Conservation (phyloP, 2,797 vertebrate species). For the Hafferia zeledoni region DNA sequence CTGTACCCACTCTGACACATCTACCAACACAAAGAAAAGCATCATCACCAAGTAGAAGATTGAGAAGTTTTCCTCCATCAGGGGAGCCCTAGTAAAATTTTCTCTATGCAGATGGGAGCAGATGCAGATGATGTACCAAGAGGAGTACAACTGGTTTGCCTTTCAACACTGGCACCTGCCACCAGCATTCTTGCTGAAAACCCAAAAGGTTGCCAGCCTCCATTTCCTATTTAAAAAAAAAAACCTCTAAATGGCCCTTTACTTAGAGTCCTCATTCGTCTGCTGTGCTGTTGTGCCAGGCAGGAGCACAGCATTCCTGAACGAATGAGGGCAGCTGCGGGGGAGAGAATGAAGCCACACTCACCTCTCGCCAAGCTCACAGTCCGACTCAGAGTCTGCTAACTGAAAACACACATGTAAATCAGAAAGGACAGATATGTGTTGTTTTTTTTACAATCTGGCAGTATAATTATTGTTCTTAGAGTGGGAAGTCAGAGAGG, state of each 20-base stretch:
- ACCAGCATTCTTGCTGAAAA: not conserved
- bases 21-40: not conserved
- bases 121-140: not conserved
- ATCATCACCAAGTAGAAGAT: not conserved
- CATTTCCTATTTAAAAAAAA: not conserved
- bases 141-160: not conserved
- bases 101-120: not conserved
- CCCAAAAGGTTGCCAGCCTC: not conserved
- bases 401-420: constrained; percentile 71
- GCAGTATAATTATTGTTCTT: not conserved
- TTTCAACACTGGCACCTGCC: not conserved
- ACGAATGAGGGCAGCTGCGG: fast-evolving
- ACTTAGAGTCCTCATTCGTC: not conserved
- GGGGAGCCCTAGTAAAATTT: not conserved
- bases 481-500: not conserved
- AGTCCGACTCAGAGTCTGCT: constrained; percentile 42
- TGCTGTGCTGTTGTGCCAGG: not conserved
- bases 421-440: constrained; percentile 43
- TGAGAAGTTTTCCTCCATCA: not conserved
- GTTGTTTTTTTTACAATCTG: not conserved
- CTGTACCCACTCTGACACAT: fast-evolving
- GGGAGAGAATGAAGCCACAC: not conserved
- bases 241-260: not conserved
- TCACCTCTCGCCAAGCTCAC: constrained; percentile 71
- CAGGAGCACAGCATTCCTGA: not conserved